Evolutionary conservation across 2,888 invertebrate species (phyloP), one percentile per base, ranked within the genome.

Genomic region (Arge pagana): DNA sequence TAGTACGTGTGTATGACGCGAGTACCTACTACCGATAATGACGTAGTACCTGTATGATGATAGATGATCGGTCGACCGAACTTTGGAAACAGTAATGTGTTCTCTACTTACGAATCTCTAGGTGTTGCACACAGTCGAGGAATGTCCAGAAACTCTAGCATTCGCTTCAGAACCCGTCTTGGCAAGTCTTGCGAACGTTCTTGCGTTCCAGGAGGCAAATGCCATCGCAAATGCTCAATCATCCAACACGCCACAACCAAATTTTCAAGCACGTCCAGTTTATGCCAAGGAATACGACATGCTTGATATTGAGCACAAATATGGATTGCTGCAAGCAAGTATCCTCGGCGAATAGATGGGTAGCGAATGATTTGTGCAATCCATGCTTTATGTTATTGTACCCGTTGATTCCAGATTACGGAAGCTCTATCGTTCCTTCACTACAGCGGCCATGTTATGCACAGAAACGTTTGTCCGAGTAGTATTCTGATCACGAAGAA

Each of bases 371-470:
- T 43, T 41, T 26, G 41, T 28, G 28, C 24, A 28, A n/a, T 23
- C 16, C 31, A 48, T 50, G 49, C 45, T 41, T 42, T 16, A 43
- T 49, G 18, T 28, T n/a, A n/a, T 35, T 49, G 39, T 51, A 53
- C 48, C 53, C 35, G 48, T 56, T 70, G 63, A 59, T 57, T 78
- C n/a, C 82, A 96, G 96, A 87, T 97, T 65, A 91, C 93, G 50
- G 97, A 98, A 74, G 97, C 95, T 5, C 82, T 98, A 58, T 86
- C 93, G 58, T 96, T 90, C 78, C 82, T 98, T 58, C 97, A 98
- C 80, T 89, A 91, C 79, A 87, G 88, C 28, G 86, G 88, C 62
- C 89, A 89, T 77, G 85, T 92, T 68, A 83, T 97, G 59, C 98
- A 98, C 77, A 87, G 95, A 67, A 98, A 98, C 80, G 87, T 98